A percentile compares a stretch with the other conserved stretches of the same genome.
Evolutionary conservation across 2,113 vertebrate species (phyloP).

Genomic region (Paradoxurus hermaphroditus): DNA sequence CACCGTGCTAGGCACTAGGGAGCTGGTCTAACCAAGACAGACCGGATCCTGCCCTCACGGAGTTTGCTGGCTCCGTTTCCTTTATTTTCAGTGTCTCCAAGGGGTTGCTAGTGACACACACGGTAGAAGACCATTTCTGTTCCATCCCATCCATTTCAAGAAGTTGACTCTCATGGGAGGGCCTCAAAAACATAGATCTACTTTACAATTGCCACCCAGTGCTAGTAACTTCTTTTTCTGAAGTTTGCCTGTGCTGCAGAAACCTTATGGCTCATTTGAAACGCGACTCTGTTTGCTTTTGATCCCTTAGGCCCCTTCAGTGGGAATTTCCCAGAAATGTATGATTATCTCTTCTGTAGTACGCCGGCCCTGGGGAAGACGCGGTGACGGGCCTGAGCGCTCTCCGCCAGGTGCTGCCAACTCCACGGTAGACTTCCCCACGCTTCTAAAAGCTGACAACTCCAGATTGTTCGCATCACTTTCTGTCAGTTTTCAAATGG

Average conservation of each 20-base stretch:
- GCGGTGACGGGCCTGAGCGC: slow-evolving; percentile 27
- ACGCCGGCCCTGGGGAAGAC: slow-evolving; percentile 42
- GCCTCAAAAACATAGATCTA: not conserved
- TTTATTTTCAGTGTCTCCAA: not conserved
- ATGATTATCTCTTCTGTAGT: not conserved
- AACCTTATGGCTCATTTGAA: slow-evolving; percentile 30
- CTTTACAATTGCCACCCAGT: not conserved
- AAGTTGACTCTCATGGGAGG: slow-evolving; percentile 2
- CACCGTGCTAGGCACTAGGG: not conserved
- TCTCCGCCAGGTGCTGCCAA: slow-evolving; percentile 68
- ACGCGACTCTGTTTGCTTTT: slow-evolving; percentile 53
- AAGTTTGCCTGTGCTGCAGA: not conserved
- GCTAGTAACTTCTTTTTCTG: not conserved
- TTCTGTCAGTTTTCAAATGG: slow-evolving; percentile 80
- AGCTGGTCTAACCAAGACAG: not conserved
- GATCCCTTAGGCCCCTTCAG: slow-evolving; percentile 48
- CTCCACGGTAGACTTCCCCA: slow-evolving; percentile 47
- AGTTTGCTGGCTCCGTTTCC: not conserved
- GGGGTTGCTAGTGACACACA: not conserved
- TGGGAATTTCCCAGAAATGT: slow-evolving; percentile 16
- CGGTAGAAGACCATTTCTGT: not conserved
- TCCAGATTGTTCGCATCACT: slow-evolving; percentile 70
- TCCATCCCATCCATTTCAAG: not conserved
- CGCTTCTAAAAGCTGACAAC: slow-evolving; percentile 71
- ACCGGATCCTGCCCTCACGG: not conserved